These are phyloP conservation scores for Drosophila acutilabella DNA, from an alignment of 2,888 invertebrate species.

Conservation along the genomic window DNA sequence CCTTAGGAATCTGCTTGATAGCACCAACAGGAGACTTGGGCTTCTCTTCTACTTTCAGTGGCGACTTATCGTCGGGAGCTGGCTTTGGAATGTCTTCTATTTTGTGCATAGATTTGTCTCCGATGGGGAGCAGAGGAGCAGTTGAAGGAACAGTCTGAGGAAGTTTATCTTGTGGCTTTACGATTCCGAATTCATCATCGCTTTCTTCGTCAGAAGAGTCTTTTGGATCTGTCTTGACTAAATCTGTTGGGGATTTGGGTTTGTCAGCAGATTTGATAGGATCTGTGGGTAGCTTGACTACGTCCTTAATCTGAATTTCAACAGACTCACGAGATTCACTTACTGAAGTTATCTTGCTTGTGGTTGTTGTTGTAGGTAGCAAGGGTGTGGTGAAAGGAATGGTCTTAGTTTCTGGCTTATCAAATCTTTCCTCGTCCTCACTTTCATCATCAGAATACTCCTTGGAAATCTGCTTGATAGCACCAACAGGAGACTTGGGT, in stretches of 20 bases:
- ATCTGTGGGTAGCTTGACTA: too few species aligned
- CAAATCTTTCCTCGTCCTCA: constrained; percentile 7
- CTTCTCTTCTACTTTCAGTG: constrained; percentile 8
- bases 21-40: constrained; percentile 15
- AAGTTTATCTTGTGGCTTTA: too few species aligned
- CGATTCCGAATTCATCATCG: neutral
- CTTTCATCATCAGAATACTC: constrained; percentile 19
- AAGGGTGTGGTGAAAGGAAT: neutral
- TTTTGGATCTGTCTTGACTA: too few species aligned
- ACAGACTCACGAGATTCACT: constrained; percentile 10
- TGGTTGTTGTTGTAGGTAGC: constrained; percentile 1
- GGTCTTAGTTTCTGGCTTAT: constrained; percentile 3
- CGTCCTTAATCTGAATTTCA: neutral
- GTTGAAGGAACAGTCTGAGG: too few species aligned
- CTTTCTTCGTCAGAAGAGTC: too few species aligned
- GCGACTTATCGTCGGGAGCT: neutral
- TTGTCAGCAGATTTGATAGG: too few species aligned
- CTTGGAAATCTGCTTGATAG: constrained; percentile 1
- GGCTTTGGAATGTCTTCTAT: constrained; percentile 15
- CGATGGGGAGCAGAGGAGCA: neutral
- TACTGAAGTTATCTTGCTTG: constrained; percentile 6
- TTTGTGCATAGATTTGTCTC: constrained; percentile 15
- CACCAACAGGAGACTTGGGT: constrained; percentile 8
- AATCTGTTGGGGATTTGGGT: too few species aligned
- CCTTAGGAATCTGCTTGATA: neutral